Evolutionary conservation across 2,113 vertebrate species (phyloP).

Genomic region (Nipponia nippon): DNA sequence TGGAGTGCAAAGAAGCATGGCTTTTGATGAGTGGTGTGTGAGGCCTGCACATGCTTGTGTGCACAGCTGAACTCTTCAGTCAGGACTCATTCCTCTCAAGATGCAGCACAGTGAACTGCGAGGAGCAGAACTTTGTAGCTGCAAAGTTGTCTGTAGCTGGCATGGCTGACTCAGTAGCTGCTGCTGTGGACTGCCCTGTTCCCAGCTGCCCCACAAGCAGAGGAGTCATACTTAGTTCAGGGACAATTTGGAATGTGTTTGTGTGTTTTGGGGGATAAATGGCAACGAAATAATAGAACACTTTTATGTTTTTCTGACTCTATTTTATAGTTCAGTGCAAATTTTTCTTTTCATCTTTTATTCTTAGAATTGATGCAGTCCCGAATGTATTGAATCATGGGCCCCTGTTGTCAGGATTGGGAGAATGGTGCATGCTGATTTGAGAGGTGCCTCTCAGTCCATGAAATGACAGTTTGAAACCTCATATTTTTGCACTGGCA

Average conservation of each 20-base stretch:
- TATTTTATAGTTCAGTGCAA: neutral
- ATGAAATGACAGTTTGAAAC: neutral
- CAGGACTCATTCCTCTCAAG: neutral
- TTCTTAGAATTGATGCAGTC: neutral
- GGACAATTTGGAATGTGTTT: neutral
- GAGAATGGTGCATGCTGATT: neutral
- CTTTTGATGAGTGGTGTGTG: neutral
- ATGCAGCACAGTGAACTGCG: neutral
- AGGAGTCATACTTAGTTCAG: neutral
- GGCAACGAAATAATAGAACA: neutral
- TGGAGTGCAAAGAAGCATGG: neutral
- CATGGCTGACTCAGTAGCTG: neutral
- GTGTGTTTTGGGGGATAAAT: neutral
- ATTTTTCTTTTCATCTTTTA: neutral
- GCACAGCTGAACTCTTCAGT: neutral
- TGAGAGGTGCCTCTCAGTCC: neutral
- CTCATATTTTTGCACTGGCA: neutral
- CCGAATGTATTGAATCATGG: neutral
- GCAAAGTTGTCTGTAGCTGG: neutral
- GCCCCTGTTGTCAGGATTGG: neutral
- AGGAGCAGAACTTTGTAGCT: neutral
- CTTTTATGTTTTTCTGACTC: neutral
- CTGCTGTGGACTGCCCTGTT: neutral
- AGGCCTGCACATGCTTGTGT: neutral
- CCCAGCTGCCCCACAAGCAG: neutral